Base-by-base conservation (phyloP, 1,140 invertebrate genomes). In the Lordiphosa mommai region DNA sequence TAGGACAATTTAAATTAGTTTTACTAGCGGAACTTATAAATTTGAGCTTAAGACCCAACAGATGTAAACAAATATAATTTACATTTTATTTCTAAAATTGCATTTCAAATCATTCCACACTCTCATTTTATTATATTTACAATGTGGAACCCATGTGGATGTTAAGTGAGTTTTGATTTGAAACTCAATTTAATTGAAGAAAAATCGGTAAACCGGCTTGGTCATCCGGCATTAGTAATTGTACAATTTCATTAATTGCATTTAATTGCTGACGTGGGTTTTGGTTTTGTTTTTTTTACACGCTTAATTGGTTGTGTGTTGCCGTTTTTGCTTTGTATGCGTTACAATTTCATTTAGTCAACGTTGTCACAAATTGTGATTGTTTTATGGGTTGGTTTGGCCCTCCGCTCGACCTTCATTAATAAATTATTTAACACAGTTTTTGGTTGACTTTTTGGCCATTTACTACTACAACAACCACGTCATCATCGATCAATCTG, bases 211-310 rank as follows among this genome's bases (percentile, higher is more conserved):
- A 17, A 17, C 16, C 16, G 16, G 43, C 65, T 43, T 67, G 47
- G 51, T 50, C 43, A 44, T 63, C 46, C 59, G 47, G 48, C 47
- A 27, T 40, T 71, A 55, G 37, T 74, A 82, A 84, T 82, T 84
- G 77, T 57, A 76, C 71, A 82, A 76, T 82, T 82, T 68, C 67
- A 84, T 82, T 84, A 82, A 82, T 82, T 82, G 71, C 61, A 50
- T 60, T 82, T 82, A 82, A 82, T 82, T 82, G 77, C 58, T 56
- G 49, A 61, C 55, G 61, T 76, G 76, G 71, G 53, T 63, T 49
- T 70, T 67, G 60, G 59, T 72, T 46, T 55, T 53, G 56, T 61
- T 47, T 57, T 13, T 50, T 49, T 38, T 12, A 4, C 20, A 16
- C 27, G 30, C 40, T 74, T 70, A 46, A 41, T 55, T 58, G 51